These are phyloP conservation scores for Malthinus flaveolus DNA, from an alignment of 2,888 invertebrate genomes.

Conservation along the genomic window DNA sequence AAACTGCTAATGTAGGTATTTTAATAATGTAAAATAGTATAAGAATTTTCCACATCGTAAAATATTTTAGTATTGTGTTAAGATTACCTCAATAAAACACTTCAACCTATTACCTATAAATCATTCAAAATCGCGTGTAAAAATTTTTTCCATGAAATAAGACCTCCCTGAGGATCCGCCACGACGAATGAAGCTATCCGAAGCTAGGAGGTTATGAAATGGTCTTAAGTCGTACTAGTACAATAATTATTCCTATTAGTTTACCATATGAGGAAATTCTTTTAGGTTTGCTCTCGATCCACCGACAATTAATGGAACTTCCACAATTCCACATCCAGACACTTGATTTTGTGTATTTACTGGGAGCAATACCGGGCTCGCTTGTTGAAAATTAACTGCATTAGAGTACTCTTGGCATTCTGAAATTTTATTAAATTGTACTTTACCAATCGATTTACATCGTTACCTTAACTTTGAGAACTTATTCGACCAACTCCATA, in stretches of 20 bases:
- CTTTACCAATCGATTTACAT: background rate
- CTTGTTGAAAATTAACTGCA: slow-evolving; percentile 44
- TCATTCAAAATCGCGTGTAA: no score
- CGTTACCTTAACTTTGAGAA: slow-evolving; percentile 13
- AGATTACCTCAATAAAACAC: no score
- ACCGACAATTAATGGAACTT: slow-evolving; percentile 52
- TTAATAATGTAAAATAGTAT: no score
- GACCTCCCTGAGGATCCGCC: no score
- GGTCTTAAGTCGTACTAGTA: background rate
- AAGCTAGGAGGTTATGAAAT: background rate
- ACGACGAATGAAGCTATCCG: background rate
- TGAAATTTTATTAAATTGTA: slow-evolving; percentile 31
- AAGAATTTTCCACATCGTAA: no score
- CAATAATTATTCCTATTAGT: background rate
- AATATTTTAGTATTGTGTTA: no score
- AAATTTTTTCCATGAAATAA: no score
- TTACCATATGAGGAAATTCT: slow-evolving; percentile 64
- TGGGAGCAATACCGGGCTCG: slow-evolving; percentile 45
- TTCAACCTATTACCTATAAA: no score
- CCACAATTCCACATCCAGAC: slow-evolving; percentile 49
- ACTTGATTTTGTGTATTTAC: slow-evolving; percentile 36
- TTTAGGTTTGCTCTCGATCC: slow-evolving; percentile 44
- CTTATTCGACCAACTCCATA: slow-evolving; percentile 14
- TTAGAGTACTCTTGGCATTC: slow-evolving; percentile 52
- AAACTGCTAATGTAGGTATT: no score